These are phyloP conservation scores for Norana najaformis DNA, from an alignment of 2,888 invertebrate genomes.

Conservation along the genomic window DNA sequence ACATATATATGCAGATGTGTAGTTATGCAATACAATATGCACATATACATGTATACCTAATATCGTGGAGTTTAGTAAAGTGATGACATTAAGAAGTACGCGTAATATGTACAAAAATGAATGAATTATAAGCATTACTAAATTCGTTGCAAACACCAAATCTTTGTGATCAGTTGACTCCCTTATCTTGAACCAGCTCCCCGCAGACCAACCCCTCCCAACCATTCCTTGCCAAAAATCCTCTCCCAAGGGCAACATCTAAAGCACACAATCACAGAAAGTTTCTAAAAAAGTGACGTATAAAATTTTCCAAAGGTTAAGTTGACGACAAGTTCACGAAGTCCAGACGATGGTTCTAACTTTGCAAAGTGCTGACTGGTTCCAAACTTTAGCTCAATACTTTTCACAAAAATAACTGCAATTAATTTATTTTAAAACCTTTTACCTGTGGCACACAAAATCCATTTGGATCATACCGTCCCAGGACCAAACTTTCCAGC, in stretches of 20 bases:
- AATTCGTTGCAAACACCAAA: background rate
- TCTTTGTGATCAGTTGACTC: background rate
- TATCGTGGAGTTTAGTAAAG: constrained; percentile 13
- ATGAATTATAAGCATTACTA: constrained; percentile 3
- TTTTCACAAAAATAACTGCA: background rate
- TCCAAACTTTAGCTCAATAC: background rate
- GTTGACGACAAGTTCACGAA: constrained; percentile 7
- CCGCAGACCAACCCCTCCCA: background rate
- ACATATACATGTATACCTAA: constrained; percentile 3
- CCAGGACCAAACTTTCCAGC: too few relatives aligned
- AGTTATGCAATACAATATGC: background rate
- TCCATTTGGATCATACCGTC: too few relatives aligned
- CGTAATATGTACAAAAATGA: constrained; percentile 2
- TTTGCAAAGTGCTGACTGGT: background rate
- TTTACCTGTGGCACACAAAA: too few relatives aligned
- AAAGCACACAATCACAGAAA: constrained; percentile 3
- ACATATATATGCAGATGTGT: too few relatives aligned
- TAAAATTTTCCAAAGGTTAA: background rate
- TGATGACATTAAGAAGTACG: background rate
- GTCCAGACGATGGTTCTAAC: background rate
- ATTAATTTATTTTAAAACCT: too few relatives aligned
- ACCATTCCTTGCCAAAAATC: background rate
- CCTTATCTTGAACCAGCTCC: background rate
- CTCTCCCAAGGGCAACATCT: background rate
- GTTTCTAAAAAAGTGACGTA: background rate